These are phyloP conservation scores for Scopus umbretta DNA, from an alignment of 2,113 vertebrate genomes.

Conservation along the genomic window DNA sequence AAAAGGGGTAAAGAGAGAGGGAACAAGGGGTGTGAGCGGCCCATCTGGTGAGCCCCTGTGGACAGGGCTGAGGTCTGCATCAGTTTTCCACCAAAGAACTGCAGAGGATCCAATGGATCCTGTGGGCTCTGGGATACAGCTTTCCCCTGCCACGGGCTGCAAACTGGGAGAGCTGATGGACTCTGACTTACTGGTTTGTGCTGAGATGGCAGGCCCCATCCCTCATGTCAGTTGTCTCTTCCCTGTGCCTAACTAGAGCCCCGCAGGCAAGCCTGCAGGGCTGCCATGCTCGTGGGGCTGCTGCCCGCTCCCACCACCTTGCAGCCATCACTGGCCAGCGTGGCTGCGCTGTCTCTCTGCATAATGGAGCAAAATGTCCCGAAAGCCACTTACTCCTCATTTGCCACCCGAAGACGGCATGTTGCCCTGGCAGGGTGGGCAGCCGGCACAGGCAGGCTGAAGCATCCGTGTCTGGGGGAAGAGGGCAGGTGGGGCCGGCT, in stretches of 20 bases:
- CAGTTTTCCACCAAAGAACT: background rate
- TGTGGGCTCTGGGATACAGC: background rate
- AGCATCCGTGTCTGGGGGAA: background rate
- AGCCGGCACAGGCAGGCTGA: background rate
- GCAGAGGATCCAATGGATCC: background rate
- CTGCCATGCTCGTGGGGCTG: fast-evolving
- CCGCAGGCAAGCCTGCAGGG: background rate
- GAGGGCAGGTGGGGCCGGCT: background rate
- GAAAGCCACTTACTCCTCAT: background rate
- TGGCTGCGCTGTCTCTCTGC: background rate
- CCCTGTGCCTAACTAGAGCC: background rate
- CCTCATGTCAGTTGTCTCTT: background rate
- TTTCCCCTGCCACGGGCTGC: background rate
- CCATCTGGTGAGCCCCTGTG: too few relatives aligned
- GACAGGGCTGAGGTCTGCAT: background rate
- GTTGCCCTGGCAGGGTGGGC: background rate
- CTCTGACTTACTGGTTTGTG: background rate
- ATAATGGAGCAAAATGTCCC: background rate
- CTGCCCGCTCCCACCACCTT: background rate
- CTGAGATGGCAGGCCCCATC: background rate
- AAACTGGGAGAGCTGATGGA: background rate
- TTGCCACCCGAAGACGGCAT: fast-evolving
- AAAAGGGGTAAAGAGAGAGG: background rate
- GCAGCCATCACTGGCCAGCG: background rate
- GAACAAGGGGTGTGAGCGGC: background rate